Evolutionary conservation across 2,888 invertebrate species (phyloP), one percentile per base, ranked within the genome.

Genomic region (Achlya flavicornis): DNA sequence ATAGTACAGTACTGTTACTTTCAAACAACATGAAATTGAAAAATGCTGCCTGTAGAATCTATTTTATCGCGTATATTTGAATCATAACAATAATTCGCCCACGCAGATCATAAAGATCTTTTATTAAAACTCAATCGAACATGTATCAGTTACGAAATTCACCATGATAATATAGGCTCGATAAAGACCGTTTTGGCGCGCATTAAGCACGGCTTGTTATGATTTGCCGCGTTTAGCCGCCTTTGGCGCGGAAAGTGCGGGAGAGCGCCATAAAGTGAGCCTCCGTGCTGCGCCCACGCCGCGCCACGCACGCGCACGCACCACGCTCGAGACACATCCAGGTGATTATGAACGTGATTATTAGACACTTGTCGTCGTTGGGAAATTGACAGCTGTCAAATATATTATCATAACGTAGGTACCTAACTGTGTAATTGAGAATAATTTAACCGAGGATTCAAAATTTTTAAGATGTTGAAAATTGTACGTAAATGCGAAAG

Each of bases 211-310:
- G 57, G 53, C 67, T 65, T 65, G 68, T 71, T 71, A 71, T 68
- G 66, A 65, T 66, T 68, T 63, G 65, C 64, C 69, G 38, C 46
- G 57, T 66, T 69, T 59, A 65, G 66, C 41, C 32, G 35, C 59
- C 16, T 16, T 43, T 62, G 71, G 61, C 57, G 64, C 60, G 57
- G 64, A 38, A 43, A 63, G 64, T 62, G 64, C 69, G 64, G 69
- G 66, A 65, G 64, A 63, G 35, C 69, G 62, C 80, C 81, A 78
- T 72, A 79, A 72, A 57, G 46, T 64, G 62, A 76, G 72, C 80
- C 80, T 71, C 74, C 77, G 70, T 68, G 62, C 62, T 41, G 64
- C 76, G 64, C 80, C 79, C 76, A 77, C 79, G 62, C 61, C n/a
- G n/a, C n/a, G n/a, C n/a, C n/a, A 14, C 48, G 16, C 53, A 12